These are phyloP conservation scores for Netelia inedita DNA, from an alignment of 2,888 invertebrate species.

Conservation along the genomic window DNA sequence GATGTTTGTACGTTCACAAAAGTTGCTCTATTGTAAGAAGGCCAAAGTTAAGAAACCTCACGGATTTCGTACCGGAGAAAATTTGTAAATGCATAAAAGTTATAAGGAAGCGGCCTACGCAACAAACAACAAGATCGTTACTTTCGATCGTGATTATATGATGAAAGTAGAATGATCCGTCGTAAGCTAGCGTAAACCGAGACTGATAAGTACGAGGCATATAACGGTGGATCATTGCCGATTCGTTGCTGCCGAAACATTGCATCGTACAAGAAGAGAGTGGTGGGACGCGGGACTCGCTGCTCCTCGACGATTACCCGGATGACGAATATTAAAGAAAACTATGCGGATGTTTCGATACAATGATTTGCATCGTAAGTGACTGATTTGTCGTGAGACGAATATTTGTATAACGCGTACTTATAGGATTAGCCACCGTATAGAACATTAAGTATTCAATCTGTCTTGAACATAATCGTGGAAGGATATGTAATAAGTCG, in stretches of 20 bases:
- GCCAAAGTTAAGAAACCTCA: no score
- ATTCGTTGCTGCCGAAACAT: not conserved
- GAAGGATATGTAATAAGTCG: not conserved
- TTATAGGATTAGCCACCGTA: slow-evolving; percentile 54
- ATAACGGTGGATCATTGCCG: not conserved
- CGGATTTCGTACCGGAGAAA: no score
- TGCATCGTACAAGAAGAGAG: no score
- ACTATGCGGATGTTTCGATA: slow-evolving; percentile 20
- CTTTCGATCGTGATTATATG: slow-evolving; percentile 10
- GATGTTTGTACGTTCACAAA: no score
- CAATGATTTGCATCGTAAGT: slow-evolving; percentile 38
- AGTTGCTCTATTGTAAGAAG: no score
- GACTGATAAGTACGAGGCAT: not conserved
- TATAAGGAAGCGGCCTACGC: no score
- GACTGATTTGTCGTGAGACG: slow-evolving; percentile 52
- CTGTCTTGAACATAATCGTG: slow-evolving; percentile 7
- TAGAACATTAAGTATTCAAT: slow-evolving; percentile 45
- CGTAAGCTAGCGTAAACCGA: slow-evolving; percentile 5
- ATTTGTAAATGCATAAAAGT: no score
- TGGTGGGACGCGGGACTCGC: no score
- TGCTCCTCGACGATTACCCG: slow-evolving; percentile 26
- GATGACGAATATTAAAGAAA: slow-evolving; percentile 8
- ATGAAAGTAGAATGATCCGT: slow-evolving; percentile 8
- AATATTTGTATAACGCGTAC: slow-evolving; percentile 53
- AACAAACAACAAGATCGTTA: slow-evolving; percentile 26